Conservation (phyloP, 1,140 invertebrate genomes). For the Trichonephila clavata region DNA sequence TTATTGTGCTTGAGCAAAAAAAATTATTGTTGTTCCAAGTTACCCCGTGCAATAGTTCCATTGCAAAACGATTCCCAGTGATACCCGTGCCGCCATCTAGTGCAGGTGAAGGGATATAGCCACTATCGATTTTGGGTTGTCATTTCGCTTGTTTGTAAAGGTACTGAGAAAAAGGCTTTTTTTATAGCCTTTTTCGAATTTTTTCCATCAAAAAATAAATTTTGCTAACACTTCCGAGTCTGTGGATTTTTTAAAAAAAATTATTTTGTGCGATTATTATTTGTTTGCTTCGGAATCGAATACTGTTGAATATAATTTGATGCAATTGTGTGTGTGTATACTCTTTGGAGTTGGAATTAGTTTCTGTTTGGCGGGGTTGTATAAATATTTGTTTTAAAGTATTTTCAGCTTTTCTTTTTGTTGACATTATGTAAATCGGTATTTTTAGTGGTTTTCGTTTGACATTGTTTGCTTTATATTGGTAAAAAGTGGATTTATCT, state of each 20-base stretch:
- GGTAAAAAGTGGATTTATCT: too few species aligned
- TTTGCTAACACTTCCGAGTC: neutral
- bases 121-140: slow-evolving; percentile 65
- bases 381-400: neutral
- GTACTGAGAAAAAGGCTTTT: slow-evolving; percentile 59
- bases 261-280: neutral
- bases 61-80: neutral
- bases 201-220: neutral
- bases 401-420: neutral
- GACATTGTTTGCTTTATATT: too few species aligned
- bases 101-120: neutral
- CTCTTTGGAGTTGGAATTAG: neutral
- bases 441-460: too few species aligned
- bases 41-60: neutral
- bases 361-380: neutral
- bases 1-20: slow-evolving; percentile 25
- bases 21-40: slow-evolving; percentile 42
- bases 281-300: slow-evolving; percentile 2
- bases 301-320: neutral
- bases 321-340: neutral
- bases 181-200: slow-evolving; percentile 35
- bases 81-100: slow-evolving; percentile 66
- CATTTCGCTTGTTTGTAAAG: slow-evolving; percentile 74
- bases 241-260: neutral
- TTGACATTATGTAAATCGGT: too few species aligned